Conservation (phyloP, 1,140 invertebrate genomes). For the Drosophila willistoni region DNA sequence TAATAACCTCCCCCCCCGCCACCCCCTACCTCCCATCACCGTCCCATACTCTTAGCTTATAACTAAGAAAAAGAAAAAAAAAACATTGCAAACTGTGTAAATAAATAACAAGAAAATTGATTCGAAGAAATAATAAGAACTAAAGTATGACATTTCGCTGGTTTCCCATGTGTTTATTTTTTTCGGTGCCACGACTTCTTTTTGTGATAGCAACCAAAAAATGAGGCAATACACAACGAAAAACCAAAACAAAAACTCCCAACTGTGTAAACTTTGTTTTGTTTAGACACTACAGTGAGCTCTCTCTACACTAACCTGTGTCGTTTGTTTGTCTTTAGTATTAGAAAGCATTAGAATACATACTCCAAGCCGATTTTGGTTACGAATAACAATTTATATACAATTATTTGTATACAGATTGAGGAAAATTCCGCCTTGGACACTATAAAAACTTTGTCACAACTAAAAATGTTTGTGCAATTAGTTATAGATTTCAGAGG, state of each 20-base stretch:
- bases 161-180: neutral
- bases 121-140: neutral
- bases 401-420: no score
- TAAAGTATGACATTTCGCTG: neutral
- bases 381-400: no score
- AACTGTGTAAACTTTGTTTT: slow-evolving; percentile 2
- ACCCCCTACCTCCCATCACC: neutral
- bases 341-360: no score
- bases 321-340: no score
- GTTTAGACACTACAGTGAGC: neutral
- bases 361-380: no score
- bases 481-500: no score
- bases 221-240: neutral
- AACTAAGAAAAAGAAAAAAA: neutral
- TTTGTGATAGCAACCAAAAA: slow-evolving; percentile 5
- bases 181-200: neutral
- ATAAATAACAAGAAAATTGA: slow-evolving; percentile 35
- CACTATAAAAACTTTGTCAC: no score
- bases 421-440: no score
- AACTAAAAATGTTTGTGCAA: no score
- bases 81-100: slow-evolving; percentile 41
- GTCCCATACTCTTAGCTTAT: slow-evolving; percentile 19
- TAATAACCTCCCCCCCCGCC: neutral
- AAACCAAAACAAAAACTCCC: slow-evolving; percentile 5
- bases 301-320: no score